These are phyloP conservation scores for Meganola albula DNA, from an alignment of 2,888 invertebrate species.

Conservation along the genomic window DNA sequence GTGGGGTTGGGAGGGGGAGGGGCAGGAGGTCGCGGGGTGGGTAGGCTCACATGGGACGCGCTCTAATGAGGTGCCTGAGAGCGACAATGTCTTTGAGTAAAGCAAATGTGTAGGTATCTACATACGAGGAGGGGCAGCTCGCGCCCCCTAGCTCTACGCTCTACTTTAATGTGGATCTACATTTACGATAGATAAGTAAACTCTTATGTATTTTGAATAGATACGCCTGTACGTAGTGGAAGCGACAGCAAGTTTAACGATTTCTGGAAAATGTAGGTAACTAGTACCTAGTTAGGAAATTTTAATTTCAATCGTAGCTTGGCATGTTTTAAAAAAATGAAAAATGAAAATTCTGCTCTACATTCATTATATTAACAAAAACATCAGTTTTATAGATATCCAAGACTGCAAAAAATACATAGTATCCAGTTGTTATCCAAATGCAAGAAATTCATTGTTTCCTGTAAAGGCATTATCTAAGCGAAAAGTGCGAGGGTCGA, in stretches of 20 bases:
- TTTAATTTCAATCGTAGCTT: no score
- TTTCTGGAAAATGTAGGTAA: no score
- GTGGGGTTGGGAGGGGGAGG: constrained; percentile 41
- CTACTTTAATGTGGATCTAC: constrained; percentile 38
- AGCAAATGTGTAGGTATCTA: constrained; percentile 76
- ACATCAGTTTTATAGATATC: no score
- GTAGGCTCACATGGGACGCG: constrained; percentile 76
- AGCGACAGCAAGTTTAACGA: background rate
- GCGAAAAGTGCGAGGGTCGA: constrained; percentile 49
- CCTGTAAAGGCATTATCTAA: no score
- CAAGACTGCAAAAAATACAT: no score
- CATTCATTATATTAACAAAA: no score
- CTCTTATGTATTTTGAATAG: constrained; percentile 17
- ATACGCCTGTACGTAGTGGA: background rate
- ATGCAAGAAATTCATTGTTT: no score
- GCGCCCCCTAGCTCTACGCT: constrained; percentile 48
- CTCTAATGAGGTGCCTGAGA: constrained; percentile 79
- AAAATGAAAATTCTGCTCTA: no score
- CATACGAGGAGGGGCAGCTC: constrained; percentile 64
- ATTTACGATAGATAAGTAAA: constrained; percentile 31
- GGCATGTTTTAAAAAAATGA: no score
- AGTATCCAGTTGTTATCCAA: no score
- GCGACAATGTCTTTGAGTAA: constrained; percentile 78
- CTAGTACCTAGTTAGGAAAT: no score
- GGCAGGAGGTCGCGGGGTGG: constrained; percentile 34